Percentiles rank a stretch among this genome's conserved stretches.
These are phyloP conservation scores for Pungitius pungitius DNA, from an alignment of 2,113 vertebrate genomes.

Conservation along the genomic window DNA sequence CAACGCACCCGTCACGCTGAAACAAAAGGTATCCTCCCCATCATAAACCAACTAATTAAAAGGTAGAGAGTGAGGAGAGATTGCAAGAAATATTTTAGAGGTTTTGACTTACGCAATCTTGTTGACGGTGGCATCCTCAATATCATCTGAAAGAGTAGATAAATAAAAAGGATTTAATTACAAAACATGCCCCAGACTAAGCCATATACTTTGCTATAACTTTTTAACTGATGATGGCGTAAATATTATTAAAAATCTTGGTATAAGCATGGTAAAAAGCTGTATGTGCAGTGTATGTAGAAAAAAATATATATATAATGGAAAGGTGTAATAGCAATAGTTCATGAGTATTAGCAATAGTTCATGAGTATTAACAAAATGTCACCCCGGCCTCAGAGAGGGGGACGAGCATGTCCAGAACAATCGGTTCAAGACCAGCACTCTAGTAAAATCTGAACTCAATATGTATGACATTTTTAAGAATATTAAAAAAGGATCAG, in stretches of 20 bases:
- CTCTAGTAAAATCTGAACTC: conserved; percentile 10
- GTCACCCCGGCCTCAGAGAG: conserved; percentile 21
- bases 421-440: conserved; percentile 54
- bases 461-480: not conserved
- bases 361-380: conserved; percentile 1
- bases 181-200: not conserved
- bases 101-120: conserved; percentile 92
- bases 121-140: conserved; percentile 95
- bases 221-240: not conserved
- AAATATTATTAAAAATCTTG: conserved; percentile 7
- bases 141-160: conserved; percentile 82
- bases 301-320: not conserved
- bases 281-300: not conserved
- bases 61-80: conserved; percentile 18
- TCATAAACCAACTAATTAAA: conserved; percentile 20
- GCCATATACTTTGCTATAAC: not conserved
- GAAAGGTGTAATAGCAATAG: not conserved
- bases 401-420: conserved; percentile 48
- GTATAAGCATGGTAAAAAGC: not conserved
- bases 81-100: conserved; percentile 21
- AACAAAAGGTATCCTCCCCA: conserved; percentile 24
- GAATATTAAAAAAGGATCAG: not conserved
- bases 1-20: conserved; percentile 16
- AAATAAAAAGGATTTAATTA: conserved; percentile 6
- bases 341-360: not conserved